These are phyloP conservation scores for Acromyrmex charruanus DNA, from an alignment of 1,140 invertebrate genomes.

Conservation along the genomic window DNA sequence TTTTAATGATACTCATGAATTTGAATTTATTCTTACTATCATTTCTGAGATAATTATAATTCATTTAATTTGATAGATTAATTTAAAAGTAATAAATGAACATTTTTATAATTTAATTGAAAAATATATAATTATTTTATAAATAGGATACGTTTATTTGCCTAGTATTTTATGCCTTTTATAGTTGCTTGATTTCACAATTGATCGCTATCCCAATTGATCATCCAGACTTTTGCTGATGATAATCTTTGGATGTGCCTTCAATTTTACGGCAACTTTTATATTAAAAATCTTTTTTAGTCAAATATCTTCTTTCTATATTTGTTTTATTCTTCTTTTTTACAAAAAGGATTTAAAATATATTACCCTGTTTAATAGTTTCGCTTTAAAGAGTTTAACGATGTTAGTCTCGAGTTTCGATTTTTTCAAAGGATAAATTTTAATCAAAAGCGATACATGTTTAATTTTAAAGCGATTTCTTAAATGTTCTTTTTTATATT, in stretches of 20 bases:
- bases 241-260: constrained; percentile 78
- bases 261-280: constrained; percentile 82
- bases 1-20: neutral
- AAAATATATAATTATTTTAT: neutral
- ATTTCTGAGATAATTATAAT: too few species aligned
- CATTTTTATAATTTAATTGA: neutral
- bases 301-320: constrained; percentile 74
- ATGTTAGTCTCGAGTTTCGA: neutral
- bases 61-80: neutral
- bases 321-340: constrained; percentile 61
- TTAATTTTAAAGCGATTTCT: neutral
- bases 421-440: neutral
- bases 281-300: constrained; percentile 78
- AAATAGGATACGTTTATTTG: neutral
- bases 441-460: neutral
- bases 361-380: constrained; percentile 44
- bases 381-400: constrained; percentile 51
- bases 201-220: constrained; percentile 45
- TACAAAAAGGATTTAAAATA: constrained; percentile 27
- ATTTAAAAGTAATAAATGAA: neutral
- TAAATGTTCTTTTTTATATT: neutral
- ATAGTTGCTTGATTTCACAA: constrained; percentile 6
- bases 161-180: neutral
- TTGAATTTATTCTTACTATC: too few species aligned
- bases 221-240: constrained; percentile 61